phyloP scores from a whole-genome alignment of 2,797 vertebrate species.

The Graptemys geographica region DNA sequence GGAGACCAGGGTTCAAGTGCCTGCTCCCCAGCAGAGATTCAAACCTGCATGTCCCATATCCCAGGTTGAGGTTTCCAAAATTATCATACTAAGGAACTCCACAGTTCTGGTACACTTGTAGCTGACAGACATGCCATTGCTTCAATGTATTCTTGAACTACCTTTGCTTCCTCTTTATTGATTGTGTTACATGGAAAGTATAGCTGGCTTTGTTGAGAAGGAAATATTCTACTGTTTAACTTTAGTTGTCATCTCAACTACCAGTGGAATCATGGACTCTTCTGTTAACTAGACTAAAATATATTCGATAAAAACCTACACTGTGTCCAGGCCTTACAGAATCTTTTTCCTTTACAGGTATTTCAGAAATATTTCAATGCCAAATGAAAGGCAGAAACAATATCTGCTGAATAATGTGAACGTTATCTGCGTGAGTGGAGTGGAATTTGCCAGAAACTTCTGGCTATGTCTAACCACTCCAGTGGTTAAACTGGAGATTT shows the following conservation, averaged over 20 bases:
- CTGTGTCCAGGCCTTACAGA: not conserved
- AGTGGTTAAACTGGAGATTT: not conserved
- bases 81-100: not conserved
- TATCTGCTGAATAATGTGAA: not conserved
- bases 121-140: not conserved
- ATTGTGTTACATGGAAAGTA: not conserved
- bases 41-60: no score
- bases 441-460: not conserved
- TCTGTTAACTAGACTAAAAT: not conserved
- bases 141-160: not conserved
- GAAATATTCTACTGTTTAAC: not conserved
- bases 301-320: not conserved
- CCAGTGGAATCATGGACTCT: not conserved
- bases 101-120: not conserved
- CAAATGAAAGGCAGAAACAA: not conserved
- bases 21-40: no score
- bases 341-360: not conserved
- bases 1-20: no score
- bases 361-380: not conserved
- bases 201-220: not conserved
- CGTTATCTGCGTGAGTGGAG: not conserved
- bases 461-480: rapidly evolving
- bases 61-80: not conserved
- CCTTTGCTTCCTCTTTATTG: not conserved
- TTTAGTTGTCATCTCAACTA: not conserved